These are phyloP conservation scores for Platygyra sinensis DNA, from an alignment of 64 coral and sea anemone species.

Conservation along the genomic window DNA sequence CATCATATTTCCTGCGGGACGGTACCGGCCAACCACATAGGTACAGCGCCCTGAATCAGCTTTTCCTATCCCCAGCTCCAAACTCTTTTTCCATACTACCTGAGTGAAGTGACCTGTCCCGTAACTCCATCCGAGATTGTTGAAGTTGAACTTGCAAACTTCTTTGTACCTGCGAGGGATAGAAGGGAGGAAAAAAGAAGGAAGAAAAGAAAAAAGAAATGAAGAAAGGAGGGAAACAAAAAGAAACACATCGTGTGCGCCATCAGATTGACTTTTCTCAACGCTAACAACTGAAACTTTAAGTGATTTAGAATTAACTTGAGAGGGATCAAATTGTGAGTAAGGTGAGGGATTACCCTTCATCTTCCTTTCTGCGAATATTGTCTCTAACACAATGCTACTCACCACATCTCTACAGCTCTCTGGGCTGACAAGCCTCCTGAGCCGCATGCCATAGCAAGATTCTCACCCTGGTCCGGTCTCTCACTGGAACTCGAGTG, in stretches of 20 bases:
- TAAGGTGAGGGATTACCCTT: background rate
- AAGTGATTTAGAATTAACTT: no score
- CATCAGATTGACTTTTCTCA: no score
- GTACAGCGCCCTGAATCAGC: constrained; percentile 57
- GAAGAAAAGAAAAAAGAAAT: background rate
- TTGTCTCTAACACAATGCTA: background rate
- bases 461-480: constrained; percentile 64
- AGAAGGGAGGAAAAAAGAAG: background rate
- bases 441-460: constrained; percentile 39
- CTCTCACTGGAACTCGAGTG: constrained; percentile 67
- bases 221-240: background rate
- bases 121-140: constrained; percentile 39
- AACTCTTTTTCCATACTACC: constrained; percentile 81
- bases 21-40: constrained; percentile 80
- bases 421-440: constrained; percentile 1
- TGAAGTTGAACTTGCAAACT: constrained; percentile 78
- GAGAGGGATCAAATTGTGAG: background rate
- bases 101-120: constrained; percentile 87
- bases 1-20: constrained; percentile 82
- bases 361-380: no score
- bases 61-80: constrained; percentile 76
- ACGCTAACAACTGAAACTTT: background rate
- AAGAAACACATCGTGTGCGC: no score
- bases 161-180: constrained; percentile 73
- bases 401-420: constrained; percentile 73